Base-by-base conservation (phyloP, 2,888 invertebrate species). In the Tetragnatha montana region DNA sequence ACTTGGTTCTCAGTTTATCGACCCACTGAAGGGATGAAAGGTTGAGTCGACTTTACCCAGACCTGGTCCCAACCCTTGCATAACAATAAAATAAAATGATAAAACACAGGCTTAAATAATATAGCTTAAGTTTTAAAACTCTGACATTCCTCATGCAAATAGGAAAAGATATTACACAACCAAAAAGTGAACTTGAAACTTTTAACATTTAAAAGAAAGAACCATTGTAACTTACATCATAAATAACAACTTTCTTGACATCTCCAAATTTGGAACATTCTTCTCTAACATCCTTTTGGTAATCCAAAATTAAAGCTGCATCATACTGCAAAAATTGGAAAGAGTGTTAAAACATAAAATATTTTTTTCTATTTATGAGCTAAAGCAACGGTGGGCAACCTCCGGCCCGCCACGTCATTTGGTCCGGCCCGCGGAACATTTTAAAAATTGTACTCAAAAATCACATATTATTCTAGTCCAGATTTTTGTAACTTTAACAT, bases 261-360 rank as follows among this genome's bases (percentile, higher is more conserved):
- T 96, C 96, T 8, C 99, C 99, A 93, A 97, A 97, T 94, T 98
- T 98, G 6, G 95, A 93, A 93, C 97, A 97, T 93, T 98, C 98
- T 88, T 97, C 96, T 83, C 97, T 94, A 91, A 99, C 94, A 93
- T 98, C 98, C 92, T 97, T 96, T 93, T 98, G 97, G 93, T 98
- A 97, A 92, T 98, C 98, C 78, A 98, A 94, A 91, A 99, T 96
- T 81, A 98, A 94, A 71, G 96, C 95, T 0, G 98, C 98, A 92
- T 99, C 97, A 89, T 95, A 95, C 94, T 94, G 92, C 6, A 87
- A 6, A 6, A 8, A 10, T 60, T 60, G 6, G 10, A 17, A 0
- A 60, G 14, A 60, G 75, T 14, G 49, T 6, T 51, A 78, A 14
- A n/a, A 78, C n/a, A 51, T 51, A 78, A 19, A 35, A 75, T 47